These are phyloP conservation scores for Apus apus DNA, from an alignment of 2,113 vertebrate species.

Conservation along the genomic window DNA sequence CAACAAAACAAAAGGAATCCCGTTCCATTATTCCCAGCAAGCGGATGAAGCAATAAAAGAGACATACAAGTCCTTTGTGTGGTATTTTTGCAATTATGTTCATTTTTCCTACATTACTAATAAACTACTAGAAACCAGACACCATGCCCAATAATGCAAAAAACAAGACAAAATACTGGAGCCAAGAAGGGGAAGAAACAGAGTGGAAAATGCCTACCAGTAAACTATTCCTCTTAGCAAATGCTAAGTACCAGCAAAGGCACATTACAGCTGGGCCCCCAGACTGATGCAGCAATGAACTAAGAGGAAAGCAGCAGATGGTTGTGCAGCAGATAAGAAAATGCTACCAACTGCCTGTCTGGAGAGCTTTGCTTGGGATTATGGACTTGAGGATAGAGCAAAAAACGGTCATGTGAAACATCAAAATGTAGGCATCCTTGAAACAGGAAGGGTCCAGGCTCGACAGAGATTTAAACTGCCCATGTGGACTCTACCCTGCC, in stretches of 20 bases:
- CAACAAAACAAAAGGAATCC: slow-evolving; percentile 63
- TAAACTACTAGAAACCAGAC: slow-evolving; percentile 53
- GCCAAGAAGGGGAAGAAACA: slow-evolving; percentile 36
- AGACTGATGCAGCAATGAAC: not conserved
- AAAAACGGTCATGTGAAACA: not conserved
- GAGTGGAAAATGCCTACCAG: slow-evolving; percentile 22
- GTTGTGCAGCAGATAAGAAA: slow-evolving; percentile 21
- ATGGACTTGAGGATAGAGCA: not conserved
- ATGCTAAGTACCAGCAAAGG: not conserved
- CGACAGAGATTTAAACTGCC: not conserved
- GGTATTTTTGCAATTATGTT: slow-evolving; percentile 53
- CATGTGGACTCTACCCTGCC: not conserved
- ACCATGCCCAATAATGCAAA: slow-evolving; percentile 5
- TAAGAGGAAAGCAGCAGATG: slow-evolving; percentile 45
- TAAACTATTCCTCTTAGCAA: slow-evolving; percentile 4
- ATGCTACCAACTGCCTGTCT: not conserved
- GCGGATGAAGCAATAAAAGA: slow-evolving; percentile 58
- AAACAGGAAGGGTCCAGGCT: not conserved
- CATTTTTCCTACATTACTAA: slow-evolving; percentile 62
- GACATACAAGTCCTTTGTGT: slow-evolving; percentile 46
- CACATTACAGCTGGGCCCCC: not conserved
- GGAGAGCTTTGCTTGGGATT: slow-evolving; percentile 19
- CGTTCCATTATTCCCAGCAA: slow-evolving; percentile 45
- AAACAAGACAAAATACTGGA: slow-evolving; percentile 34
- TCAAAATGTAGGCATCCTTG: not conserved